A percentile compares a stretch with the other conserved stretches of the same genome.
Conservation (phyloP, 2,113 vertebrate species). For the Ia io region DNA sequence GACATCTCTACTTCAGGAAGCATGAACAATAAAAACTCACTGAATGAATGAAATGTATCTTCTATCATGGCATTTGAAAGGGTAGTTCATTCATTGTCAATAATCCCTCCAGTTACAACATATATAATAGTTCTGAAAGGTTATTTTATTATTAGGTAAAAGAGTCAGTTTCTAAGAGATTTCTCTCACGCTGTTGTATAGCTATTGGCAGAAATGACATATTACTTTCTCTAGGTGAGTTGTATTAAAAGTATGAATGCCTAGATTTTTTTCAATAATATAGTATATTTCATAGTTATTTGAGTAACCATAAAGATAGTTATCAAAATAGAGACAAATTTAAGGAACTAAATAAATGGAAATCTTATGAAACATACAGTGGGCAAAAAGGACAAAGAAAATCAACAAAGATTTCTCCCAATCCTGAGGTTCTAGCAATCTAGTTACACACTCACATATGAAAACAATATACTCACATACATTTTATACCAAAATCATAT, state of each 20-base stretch:
- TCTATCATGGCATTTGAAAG: neutral
- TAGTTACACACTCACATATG: neutral
- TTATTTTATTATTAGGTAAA: constrained; percentile 42
- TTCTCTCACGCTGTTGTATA: constrained; percentile 4
- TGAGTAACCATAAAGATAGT: constrained; percentile 17
- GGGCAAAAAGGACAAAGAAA: neutral
- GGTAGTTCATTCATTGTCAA: constrained; percentile 16
- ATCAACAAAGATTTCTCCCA: neutral
- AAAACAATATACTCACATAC: neutral
- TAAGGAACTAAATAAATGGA: neutral
- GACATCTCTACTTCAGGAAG: neutral
- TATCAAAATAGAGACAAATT: constrained; percentile 1
- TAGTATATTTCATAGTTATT: neutral
- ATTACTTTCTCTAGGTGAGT: neutral
- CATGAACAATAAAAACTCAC: neutral
- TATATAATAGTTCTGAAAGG: constrained; percentile 20
- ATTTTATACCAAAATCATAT: constrained; percentile 27
- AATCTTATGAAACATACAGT: neutral
- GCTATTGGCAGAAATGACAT: constrained; percentile 2
- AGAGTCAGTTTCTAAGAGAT: constrained; percentile 30
- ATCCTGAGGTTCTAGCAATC: neutral
- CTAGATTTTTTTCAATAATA: constrained; percentile 22
- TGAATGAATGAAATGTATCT: constrained; percentile 23
- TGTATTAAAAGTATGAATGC: neutral
- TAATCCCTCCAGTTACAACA: constrained; percentile 7